Conservation (phyloP, 2,113 vertebrate species). For the Tretioscincus oriximinensis region DNA sequence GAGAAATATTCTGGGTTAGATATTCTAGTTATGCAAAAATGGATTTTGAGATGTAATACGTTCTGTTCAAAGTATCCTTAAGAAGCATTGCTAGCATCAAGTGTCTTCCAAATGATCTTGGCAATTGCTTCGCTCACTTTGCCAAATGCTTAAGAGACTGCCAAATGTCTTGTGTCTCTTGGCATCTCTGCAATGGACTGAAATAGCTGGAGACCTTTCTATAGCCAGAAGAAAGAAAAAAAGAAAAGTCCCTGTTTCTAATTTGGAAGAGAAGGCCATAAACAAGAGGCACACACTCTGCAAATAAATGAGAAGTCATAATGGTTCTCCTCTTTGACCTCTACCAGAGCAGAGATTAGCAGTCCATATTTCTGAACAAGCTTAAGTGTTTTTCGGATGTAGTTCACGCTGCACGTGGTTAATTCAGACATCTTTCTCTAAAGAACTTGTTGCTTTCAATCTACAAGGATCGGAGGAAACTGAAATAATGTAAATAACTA, state of each 20-base stretch:
- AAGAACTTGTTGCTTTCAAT: background rate
- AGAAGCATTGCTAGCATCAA: constrained; percentile 29
- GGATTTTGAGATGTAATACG: constrained; percentile 8
- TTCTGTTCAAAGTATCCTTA: constrained; percentile 28
- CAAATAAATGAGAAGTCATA: constrained; percentile 31
- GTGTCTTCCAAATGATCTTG: constrained; percentile 39
- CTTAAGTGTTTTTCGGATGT: background rate
- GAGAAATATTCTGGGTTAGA: background rate
- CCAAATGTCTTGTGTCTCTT: constrained; percentile 35
- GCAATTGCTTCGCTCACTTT: constrained; percentile 17
- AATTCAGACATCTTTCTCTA: constrained; percentile 4
- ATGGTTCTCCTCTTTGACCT: constrained; percentile 31
- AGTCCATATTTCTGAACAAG: constrained; percentile 38
- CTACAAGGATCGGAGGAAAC: background rate
- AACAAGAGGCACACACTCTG: constrained; percentile 40
- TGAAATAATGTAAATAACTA: background rate
- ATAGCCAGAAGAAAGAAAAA: constrained; percentile 53
- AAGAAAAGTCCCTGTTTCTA: constrained; percentile 59
- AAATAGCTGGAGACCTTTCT: constrained; percentile 52
- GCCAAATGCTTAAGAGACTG: constrained; percentile 45
- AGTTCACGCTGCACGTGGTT: constrained; percentile 31
- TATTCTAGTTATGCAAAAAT: background rate
- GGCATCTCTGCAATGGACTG: constrained; percentile 44
- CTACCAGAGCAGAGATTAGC: constrained; percentile 38
- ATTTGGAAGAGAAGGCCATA: constrained; percentile 63